Percentiles rank a stretch among this genome's conserved stretches.
Conservation (phyloP, 2,888 invertebrate species). For the Agrilus biguttatus region DNA sequence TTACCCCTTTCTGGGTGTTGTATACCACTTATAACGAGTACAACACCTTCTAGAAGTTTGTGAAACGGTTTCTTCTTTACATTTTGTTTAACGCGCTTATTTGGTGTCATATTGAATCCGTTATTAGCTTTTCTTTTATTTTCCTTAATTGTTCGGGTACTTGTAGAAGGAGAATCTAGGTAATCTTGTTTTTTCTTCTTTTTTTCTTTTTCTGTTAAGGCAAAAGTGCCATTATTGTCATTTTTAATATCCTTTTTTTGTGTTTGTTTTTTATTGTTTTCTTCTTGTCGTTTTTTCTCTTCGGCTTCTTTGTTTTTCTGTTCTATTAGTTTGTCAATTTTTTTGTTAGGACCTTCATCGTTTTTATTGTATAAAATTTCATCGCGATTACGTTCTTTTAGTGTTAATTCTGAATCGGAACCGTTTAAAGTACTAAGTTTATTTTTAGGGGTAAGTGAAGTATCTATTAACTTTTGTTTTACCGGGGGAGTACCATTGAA, state of each 20-base stretch:
- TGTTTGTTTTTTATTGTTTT: slow-evolving; percentile 9
- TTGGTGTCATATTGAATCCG: slow-evolving; percentile 10
- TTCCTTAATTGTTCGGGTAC: slow-evolving; percentile 2
- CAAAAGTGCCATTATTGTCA: not conserved
- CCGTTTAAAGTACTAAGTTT: not conserved
- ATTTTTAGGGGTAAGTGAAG: no score
- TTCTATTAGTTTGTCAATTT: slow-evolving; percentile 32
- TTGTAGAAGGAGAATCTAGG: slow-evolving; percentile 3
- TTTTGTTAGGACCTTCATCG: slow-evolving; percentile 29
- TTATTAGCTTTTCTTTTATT: slow-evolving; percentile 10
- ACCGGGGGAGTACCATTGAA: no score
- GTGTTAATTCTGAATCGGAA: not conserved
- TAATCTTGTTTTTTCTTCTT: slow-evolving; percentile 1
- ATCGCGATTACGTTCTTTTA: slow-evolving; percentile 24
- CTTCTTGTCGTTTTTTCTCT: slow-evolving; percentile 21
- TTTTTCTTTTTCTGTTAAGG: not conserved
- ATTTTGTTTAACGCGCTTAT: slow-evolving; percentile 18
- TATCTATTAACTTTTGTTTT: no score
- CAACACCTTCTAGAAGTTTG: slow-evolving; percentile 48
- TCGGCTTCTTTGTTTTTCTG: slow-evolving; percentile 26
- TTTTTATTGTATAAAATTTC: slow-evolving; percentile 36
- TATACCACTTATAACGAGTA: slow-evolving; percentile 76
- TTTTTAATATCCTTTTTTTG: slow-evolving; percentile 6
- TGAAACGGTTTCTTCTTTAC: slow-evolving; percentile 35
- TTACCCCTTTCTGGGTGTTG: slow-evolving; percentile 62